Evolutionary conservation across 2,797 vertebrate genomes (phyloP).

Genomic region (Galagoides demidoff): DNA sequence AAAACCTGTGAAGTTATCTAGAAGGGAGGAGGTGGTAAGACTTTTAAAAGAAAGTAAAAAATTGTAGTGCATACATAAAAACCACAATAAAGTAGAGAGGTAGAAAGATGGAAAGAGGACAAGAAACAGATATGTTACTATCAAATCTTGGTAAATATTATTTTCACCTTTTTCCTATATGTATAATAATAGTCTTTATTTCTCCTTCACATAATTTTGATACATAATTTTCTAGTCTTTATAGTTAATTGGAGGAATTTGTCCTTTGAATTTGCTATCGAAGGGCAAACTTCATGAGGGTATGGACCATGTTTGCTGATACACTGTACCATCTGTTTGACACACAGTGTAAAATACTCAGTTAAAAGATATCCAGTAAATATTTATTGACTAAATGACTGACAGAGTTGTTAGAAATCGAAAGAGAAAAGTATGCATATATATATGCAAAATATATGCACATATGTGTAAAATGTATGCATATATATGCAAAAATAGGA

Average conservation of each 20-base stretch:
- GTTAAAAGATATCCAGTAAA: not conserved
- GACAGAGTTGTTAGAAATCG: not conserved
- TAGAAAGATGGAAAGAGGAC: not conserved
- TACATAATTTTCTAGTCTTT: not conserved
- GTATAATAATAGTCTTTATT: not conserved
- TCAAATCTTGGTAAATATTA: not conserved
- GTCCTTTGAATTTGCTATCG: not conserved
- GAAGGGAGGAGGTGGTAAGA: not conserved
- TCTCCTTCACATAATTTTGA: not conserved
- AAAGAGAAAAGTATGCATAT: not conserved
- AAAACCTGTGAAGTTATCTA: not conserved
- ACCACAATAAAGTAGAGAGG: not conserved
- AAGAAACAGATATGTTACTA: not conserved
- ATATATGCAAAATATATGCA: too few relatives aligned
- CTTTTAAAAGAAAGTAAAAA: not conserved
- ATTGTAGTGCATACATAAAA: not conserved
- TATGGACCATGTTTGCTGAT: not conserved
- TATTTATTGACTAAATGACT: slow-evolving; percentile 13
- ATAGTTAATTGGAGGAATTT: not conserved
- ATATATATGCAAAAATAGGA: too few relatives aligned
- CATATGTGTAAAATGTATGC: too few relatives aligned
- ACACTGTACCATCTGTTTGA: not conserved
- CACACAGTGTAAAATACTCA: not conserved
- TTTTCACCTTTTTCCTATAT: not conserved
- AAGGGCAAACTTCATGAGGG: not conserved